Conservation (phyloP, 1,140 invertebrate genomes). For the Leptoteleia sp. region DNA sequence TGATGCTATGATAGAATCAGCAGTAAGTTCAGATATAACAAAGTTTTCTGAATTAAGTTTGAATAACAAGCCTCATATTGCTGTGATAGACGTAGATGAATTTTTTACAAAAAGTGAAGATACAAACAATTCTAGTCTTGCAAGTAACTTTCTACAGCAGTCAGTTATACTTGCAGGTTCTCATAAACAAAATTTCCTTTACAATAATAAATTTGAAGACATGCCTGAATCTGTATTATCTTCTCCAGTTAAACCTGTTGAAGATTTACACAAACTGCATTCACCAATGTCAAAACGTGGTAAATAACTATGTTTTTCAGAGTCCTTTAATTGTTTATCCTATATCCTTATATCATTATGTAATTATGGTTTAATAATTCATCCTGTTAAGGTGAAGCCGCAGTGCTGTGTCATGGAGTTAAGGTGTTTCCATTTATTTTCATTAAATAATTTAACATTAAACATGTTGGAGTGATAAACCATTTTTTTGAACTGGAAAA, state of each 20-base stretch:
- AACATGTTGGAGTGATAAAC: too few relatives aligned
- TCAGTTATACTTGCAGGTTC: constrained; percentile 45
- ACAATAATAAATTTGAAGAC: background rate
- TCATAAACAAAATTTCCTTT: constrained; percentile 27
- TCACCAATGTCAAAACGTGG: constrained; percentile 2
- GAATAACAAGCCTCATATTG: constrained; percentile 12
- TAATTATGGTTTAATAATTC: too few relatives aligned
- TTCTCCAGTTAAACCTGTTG: constrained; percentile 6
- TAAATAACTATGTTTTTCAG: too few relatives aligned
- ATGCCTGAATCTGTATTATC: background rate
- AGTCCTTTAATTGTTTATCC: too few relatives aligned
- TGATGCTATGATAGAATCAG: constrained; percentile 35
- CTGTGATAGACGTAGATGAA: background rate
- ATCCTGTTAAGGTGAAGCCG: too few relatives aligned
- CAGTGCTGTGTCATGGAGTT: too few relatives aligned
- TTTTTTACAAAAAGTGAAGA: background rate
- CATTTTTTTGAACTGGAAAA: too few relatives aligned
- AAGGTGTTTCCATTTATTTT: too few relatives aligned
- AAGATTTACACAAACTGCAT: background rate
- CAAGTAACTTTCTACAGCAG: constrained; percentile 10
- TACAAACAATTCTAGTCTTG: constrained; percentile 1
- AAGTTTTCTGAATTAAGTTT: constrained; percentile 7
- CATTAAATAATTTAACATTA: too few relatives aligned
- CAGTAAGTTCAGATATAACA: constrained; percentile 22
- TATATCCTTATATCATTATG: too few relatives aligned